phyloP scores from a whole-genome alignment of 2,113 vertebrate species.

The Poecilia latipinna region DNA sequence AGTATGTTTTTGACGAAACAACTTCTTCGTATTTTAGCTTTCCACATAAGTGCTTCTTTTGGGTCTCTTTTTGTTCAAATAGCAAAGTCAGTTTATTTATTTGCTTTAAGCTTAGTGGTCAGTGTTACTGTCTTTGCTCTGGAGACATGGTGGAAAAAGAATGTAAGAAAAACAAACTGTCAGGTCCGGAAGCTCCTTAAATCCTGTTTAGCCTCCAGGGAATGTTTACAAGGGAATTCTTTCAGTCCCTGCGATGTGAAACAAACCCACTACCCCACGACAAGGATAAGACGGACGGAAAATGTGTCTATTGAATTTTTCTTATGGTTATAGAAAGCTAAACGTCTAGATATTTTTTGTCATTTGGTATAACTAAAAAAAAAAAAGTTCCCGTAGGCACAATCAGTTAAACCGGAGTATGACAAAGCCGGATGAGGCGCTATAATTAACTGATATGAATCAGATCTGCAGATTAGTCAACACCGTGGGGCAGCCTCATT shows the following conservation, averaged over 20 bases:
- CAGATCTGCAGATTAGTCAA: not conserved
- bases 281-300: not conserved
- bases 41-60: not conserved
- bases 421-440: not conserved
- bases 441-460: not conserved
- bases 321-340: too few species aligned
- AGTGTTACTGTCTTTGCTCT: slow-evolving; percentile 6
- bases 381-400: not conserved
- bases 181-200: slow-evolving; percentile 33
- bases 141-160: slow-evolving; percentile 15
- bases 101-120: slow-evolving; percentile 30
- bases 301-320: not conserved
- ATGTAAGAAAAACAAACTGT: slow-evolving; percentile 54
- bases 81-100: slow-evolving; percentile 38
- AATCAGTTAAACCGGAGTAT: too few species aligned
- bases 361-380: not conserved
- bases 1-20: too few species aligned
- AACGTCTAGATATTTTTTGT: not conserved
- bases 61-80: slow-evolving; percentile 26
- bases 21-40: not conserved
- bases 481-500: not conserved
- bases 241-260: not conserved
- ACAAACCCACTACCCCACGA: not conserved
- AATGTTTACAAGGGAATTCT: slow-evolving; percentile 38
- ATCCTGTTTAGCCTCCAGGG: slow-evolving; percentile 62